Conservation (phyloP, 2,797 vertebrate genomes). For the Pipistrellus nathusii region DNA sequence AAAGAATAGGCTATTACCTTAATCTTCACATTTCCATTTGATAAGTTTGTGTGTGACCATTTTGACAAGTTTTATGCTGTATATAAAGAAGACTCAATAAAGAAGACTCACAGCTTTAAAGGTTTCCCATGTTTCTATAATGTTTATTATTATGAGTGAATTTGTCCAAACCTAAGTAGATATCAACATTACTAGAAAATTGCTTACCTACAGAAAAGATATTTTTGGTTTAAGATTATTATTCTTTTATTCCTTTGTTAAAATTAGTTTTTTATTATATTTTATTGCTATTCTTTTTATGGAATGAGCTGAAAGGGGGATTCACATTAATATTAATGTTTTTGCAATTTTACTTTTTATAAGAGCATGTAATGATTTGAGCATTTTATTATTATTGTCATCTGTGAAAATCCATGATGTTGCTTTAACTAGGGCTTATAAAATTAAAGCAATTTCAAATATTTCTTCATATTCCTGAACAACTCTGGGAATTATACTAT, state of each 20-base stretch:
- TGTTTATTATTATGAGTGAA: background rate
- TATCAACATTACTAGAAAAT: slow-evolving; percentile 21
- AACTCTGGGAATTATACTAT: background rate
- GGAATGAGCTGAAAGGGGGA: background rate
- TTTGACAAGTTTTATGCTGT: slow-evolving; percentile 25
- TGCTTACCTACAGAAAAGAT: background rate
- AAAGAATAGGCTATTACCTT: slow-evolving; percentile 18
- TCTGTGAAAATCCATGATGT: background rate
- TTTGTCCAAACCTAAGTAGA: background rate
- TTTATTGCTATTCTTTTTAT: slow-evolving; percentile 19
- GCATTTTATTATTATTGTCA: background rate
- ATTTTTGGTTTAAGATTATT: slow-evolving; percentile 29
- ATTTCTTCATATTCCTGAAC: background rate
- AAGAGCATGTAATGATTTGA: background rate
- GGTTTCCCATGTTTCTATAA: background rate
- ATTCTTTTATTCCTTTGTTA: background rate
- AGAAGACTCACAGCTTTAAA: background rate
- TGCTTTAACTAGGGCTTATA: background rate
- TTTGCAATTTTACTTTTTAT: background rate
- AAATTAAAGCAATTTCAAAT: slow-evolving; percentile 35
- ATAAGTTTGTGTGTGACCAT: background rate
- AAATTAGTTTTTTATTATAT: background rate
- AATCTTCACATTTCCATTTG: slow-evolving; percentile 54
- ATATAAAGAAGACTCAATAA: background rate
- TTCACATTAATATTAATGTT: background rate